Conservation (phyloP, 1,140 invertebrate genomes). For the Panagrolaimus sp. region DNA sequence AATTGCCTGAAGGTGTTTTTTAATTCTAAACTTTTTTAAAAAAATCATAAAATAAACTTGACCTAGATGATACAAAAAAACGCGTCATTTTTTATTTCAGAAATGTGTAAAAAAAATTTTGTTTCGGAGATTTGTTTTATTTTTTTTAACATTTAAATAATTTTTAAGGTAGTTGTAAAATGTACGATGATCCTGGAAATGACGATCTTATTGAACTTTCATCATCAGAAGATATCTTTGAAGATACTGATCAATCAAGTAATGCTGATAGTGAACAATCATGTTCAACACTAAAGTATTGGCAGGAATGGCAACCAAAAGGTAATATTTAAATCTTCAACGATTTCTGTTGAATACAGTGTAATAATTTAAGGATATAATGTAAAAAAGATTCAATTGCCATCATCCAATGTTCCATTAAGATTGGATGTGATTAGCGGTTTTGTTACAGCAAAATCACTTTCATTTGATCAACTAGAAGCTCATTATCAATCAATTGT, state of each 20-base stretch:
- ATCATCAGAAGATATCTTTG: neutral
- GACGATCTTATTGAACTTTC: neutral
- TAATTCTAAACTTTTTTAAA: too few species aligned
- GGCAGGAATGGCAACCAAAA: neutral
- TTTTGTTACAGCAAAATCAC: neutral
- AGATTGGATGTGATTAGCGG: neutral
- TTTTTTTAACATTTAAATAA: too few species aligned
- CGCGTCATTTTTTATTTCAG: too few species aligned
- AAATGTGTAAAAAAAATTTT: too few species aligned
- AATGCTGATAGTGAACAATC: conserved; percentile 7
- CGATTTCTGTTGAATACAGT: too few species aligned
- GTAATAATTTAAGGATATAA: neutral
- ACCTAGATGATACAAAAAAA: too few species aligned
- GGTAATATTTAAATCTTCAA: too few species aligned
- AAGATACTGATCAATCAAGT: conserved; percentile 4
- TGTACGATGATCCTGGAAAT: too few species aligned
- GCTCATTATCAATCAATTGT: neutral
- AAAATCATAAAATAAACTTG: too few species aligned
- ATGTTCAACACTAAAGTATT: neutral
- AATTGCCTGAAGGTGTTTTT: too few species aligned
- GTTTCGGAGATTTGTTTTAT: too few species aligned
- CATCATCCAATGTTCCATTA: neutral
- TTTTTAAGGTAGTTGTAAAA: too few species aligned
- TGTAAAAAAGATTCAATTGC: neutral
- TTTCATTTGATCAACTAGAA: conserved; percentile 10